Percentiles rank a stretch among this genome's conserved stretches.
Evolutionary conservation across 1,140 invertebrate genomes (phyloP).

Genomic region (Matsumurasca onukii): DNA sequence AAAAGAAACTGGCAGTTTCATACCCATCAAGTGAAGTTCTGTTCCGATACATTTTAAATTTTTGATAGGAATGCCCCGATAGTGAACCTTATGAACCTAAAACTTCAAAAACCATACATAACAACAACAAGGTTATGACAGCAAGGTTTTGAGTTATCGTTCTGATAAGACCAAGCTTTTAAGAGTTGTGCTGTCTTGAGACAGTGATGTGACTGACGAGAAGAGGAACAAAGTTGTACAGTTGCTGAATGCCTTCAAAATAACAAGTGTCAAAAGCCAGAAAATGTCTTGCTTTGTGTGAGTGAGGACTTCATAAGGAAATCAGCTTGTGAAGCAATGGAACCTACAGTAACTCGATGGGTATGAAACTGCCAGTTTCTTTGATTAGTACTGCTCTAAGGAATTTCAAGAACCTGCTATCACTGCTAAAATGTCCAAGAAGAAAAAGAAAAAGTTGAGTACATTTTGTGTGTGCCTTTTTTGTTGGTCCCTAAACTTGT

Average conservation of each 20-base stretch:
- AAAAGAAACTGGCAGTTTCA: constrained; percentile 84
- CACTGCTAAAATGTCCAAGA: constrained; percentile 87
- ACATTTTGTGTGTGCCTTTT: too few relatives aligned
- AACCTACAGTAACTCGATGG: constrained; percentile 84
- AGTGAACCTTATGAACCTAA: constrained; percentile 98
- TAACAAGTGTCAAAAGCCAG: constrained; percentile 98
- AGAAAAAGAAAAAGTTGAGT: too few relatives aligned
- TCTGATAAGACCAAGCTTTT: constrained; percentile 99
- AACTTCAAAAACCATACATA: too few relatives aligned
- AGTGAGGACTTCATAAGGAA: constrained; percentile 82
- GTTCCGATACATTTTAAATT: constrained; percentile 95
- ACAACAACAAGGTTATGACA: too few relatives aligned
- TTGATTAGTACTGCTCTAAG: constrained; percentile 88
- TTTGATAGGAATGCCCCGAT: constrained; percentile 91
- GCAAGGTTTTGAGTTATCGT: too few relatives aligned
- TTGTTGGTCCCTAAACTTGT: too few relatives aligned
- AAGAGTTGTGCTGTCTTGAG: constrained; percentile 88
- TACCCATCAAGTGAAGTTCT: constrained; percentile 81
- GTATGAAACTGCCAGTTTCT: constrained; percentile 85
- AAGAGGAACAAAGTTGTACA: constrained; percentile 95
- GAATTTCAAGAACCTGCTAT: constrained; percentile 69
- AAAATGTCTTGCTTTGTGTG: constrained; percentile 96
- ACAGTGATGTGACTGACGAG: constrained; percentile 86
- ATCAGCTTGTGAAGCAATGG: constrained; percentile 87
- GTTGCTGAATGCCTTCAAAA: constrained; percentile 97